These are phyloP conservation scores for Parnassius smintheus DNA, from an alignment of 2,888 invertebrate genomes.

Conservation along the genomic window DNA sequence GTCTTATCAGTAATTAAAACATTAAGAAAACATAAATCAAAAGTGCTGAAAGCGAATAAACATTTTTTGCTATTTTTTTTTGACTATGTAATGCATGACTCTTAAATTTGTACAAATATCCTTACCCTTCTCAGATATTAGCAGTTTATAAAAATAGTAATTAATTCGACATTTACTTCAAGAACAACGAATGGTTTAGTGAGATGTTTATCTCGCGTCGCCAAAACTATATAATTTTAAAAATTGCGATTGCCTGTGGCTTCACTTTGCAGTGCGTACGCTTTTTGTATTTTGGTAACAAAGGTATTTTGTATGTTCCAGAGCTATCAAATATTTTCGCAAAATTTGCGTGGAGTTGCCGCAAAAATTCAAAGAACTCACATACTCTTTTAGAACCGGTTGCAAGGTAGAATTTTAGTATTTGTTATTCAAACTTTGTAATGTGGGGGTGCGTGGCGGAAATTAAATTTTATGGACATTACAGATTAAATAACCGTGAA, in stretches of 20 bases:
- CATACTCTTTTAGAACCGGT: neutral
- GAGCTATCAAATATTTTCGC: slow-evolving; percentile 4
- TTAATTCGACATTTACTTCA: no score
- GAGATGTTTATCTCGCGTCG: no score
- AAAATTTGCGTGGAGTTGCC: slow-evolving; percentile 19
- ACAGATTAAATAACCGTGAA: slow-evolving; percentile 11
- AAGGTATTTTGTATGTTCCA: slow-evolving; percentile 2
- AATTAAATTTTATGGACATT: slow-evolving; percentile 23
- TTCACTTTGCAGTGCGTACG: neutral
- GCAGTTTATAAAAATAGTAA: no score
- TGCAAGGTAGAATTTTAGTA: neutral
- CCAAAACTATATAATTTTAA: no score
- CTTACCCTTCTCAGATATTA: no score
- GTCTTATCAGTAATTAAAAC: no score
- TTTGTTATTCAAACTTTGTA: slow-evolving; percentile 19
- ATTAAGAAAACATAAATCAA: no score
- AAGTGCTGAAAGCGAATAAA: no score
- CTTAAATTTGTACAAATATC: no score
- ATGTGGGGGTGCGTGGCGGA: slow-evolving; percentile 15
- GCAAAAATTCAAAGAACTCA: slow-evolving; percentile 18
- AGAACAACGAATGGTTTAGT: no score
- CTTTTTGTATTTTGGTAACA: slow-evolving; percentile 2
- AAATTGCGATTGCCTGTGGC: slow-evolving; percentile 1
- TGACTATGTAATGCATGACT: no score
- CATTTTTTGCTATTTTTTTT: no score